Percentiles rank a stretch among this genome's conserved stretches.
phyloP scores from a whole-genome alignment of 2,888 invertebrate species.

The Baronia brevicornis region DNA sequence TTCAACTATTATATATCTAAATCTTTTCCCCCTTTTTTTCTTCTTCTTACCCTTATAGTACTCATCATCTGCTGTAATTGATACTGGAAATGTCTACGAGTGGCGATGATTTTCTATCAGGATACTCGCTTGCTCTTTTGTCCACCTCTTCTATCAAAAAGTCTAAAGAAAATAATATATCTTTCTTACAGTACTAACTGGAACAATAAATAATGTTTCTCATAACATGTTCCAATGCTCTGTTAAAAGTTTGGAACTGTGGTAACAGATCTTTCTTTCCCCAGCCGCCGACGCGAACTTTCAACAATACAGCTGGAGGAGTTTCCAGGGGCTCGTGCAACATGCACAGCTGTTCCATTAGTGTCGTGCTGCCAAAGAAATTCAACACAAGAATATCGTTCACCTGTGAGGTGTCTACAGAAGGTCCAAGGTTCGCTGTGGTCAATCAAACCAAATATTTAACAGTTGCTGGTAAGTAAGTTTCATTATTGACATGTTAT shows the following conservation, averaged over 20 bases:
- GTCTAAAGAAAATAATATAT: too few relatives aligned
- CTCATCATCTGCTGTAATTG: too few relatives aligned
- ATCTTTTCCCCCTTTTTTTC: too few relatives aligned
- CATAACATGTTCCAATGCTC: background rate
- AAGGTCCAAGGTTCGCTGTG: slow-evolving; percentile 62
- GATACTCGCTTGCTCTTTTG: too few relatives aligned
- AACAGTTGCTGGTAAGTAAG: slow-evolving; percentile 56
- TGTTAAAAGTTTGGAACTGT: slow-evolving; percentile 8
- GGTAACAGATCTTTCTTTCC: slow-evolving; percentile 7
- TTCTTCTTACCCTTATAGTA: too few relatives aligned
- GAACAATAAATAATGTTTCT: slow-evolving; percentile 5
- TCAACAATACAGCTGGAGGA: slow-evolving; percentile 50
- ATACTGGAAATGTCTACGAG: too few relatives aligned
- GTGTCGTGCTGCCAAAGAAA: slow-evolving; percentile 44
- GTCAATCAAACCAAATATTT: slow-evolving; percentile 62
- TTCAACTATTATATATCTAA: too few relatives aligned
- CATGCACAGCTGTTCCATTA: slow-evolving; percentile 51
- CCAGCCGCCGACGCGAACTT: slow-evolving; percentile 56
- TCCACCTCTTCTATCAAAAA: too few relatives aligned
- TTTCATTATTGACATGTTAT: too few relatives aligned
- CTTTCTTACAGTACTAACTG: too few relatives aligned
- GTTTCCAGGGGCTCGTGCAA: slow-evolving; percentile 48
- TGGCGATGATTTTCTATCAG: too few relatives aligned
- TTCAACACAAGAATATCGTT: slow-evolving; percentile 53
- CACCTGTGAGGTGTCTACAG: slow-evolving; percentile 64